phyloP scores from a whole-genome alignment of 2,113 vertebrate genomes.

The Hippocampus zosterae region DNA sequence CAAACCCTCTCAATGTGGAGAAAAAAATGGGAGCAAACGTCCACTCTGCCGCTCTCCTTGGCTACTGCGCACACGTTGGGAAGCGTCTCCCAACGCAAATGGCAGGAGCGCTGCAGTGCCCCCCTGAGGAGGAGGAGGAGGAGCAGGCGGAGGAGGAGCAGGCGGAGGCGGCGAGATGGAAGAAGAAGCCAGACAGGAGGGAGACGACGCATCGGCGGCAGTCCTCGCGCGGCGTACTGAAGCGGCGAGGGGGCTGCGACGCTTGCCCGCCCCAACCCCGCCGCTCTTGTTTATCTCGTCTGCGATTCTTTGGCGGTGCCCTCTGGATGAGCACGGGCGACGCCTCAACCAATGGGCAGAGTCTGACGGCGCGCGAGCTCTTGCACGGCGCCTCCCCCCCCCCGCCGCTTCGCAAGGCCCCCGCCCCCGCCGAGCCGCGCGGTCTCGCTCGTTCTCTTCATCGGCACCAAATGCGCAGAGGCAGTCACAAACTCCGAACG shows the following conservation, averaged over 20 bases:
- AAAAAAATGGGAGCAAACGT: conserved; percentile 11
- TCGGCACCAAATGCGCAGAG: not conserved
- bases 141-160: not conserved
- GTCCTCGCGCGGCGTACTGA: conserved; percentile 44
- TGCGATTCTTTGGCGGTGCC: conserved; percentile 49
- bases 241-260: conserved; percentile 49
- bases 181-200: conserved; percentile 7
- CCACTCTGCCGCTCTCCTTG: conserved; percentile 29
- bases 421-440: not conserved
- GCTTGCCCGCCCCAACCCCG: conserved; percentile 19
- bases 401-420: not conserved
- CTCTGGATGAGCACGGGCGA: conserved; percentile 5
- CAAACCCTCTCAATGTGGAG: conserved; percentile 18
- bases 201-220: conserved; percentile 20
- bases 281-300: conserved; percentile 13
- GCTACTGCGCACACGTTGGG: conserved; percentile 39
- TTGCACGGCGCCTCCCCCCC: not conserved
- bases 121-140: conserved; percentile 28
- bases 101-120: conserved; percentile 32
- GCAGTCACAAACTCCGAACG: no score
- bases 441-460: not conserved
- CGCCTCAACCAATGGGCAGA: conserved; percentile 10
- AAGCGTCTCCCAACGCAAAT: conserved; percentile 55
- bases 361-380: not conserved
- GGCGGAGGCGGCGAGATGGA: not conserved